Percentiles rank a stretch among this genome's conserved stretches.
Evolutionary conservation across 2,888 invertebrate genomes (phyloP).

Genomic region (Euplagia quadripunctaria): DNA sequence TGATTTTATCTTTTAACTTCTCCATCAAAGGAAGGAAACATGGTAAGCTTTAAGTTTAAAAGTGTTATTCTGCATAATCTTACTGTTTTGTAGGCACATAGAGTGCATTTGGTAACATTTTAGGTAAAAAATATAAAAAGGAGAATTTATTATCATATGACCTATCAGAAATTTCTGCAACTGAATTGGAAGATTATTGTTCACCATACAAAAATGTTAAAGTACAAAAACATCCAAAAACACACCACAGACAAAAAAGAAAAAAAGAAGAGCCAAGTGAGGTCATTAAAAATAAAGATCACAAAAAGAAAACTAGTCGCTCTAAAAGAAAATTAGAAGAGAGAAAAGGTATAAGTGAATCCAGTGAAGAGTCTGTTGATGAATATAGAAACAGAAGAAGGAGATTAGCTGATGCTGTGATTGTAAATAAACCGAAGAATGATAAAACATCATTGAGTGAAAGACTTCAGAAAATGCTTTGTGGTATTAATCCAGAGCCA

Average conservation of each 20-base stretch:
- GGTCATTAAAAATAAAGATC: conserved; percentile 58
- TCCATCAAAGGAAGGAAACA: conserved; percentile 19
- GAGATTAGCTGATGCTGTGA: conserved; percentile 86
- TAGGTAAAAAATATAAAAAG: conserved; percentile 58
- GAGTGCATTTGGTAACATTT: conserved; percentile 52
- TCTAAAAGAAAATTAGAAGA: conserved; percentile 63
- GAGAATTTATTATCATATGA: conserved; percentile 60
- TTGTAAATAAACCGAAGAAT: conserved; percentile 71
- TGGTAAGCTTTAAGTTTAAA: conserved; percentile 34
- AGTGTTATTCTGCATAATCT: conserved; percentile 27
- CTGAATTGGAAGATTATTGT: conserved; percentile 68
- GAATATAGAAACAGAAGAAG: conserved; percentile 80
- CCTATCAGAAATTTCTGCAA: conserved; percentile 73
- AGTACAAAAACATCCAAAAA: conserved; percentile 59
- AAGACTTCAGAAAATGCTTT: conserved; percentile 78
- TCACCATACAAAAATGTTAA: conserved; percentile 44
- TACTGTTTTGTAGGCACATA: conserved; percentile 41
- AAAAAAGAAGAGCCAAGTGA: conserved; percentile 58
- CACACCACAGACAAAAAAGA: conserved; percentile 64
- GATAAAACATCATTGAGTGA: conserved; percentile 77
- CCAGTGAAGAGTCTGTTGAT: conserved; percentile 81
- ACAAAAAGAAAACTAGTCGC: conserved; percentile 62
- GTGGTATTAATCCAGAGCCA: conserved; percentile 55
- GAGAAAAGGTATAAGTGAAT: conserved; percentile 63
- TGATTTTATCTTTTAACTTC: conserved; percentile 4